These are phyloP conservation scores for Pseudococcus viburni DNA, from an alignment of 2,888 invertebrate genomes.

Conservation along the genomic window DNA sequence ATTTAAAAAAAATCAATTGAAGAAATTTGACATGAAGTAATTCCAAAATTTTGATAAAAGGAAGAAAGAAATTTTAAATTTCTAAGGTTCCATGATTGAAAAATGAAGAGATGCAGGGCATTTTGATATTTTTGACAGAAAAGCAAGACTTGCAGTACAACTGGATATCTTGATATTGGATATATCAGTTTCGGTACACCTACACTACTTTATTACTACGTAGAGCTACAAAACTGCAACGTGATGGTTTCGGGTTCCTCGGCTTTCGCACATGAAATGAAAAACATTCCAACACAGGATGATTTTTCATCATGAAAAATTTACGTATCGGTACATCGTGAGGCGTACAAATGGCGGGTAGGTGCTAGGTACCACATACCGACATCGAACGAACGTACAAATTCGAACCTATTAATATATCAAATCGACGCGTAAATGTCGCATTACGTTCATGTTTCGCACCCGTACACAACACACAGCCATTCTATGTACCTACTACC, in stretches of 20 bases:
- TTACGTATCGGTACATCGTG: conserved; percentile 7
- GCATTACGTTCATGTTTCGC: conserved; percentile 1
- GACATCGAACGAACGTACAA: background rate
- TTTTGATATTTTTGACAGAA: too few relatives aligned
- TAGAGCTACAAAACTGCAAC: background rate
- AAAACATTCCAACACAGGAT: background rate
- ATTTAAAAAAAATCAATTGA: too few relatives aligned
- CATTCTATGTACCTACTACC: background rate
- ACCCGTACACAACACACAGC: background rate
- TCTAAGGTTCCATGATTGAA: too few relatives aligned
- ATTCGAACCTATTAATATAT: conserved; percentile 14
- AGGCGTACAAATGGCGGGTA: conserved; percentile 1
- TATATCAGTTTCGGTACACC: too few relatives aligned
- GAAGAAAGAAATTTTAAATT: too few relatives aligned
- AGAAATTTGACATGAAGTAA: too few relatives aligned
- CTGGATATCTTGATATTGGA: too few relatives aligned
- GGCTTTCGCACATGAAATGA: background rate
- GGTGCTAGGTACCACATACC: background rate
- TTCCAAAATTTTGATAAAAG: too few relatives aligned
- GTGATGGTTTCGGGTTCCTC: background rate
- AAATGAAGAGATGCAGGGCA: too few relatives aligned
- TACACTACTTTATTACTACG: too few relatives aligned
- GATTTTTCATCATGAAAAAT: conserved; percentile 14
- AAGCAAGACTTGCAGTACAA: too few relatives aligned
- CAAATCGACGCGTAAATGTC: conserved; percentile 14